Evolutionary conservation across 2,113 vertebrate genomes (phyloP).

Genomic region (Corvus moneduloides): DNA sequence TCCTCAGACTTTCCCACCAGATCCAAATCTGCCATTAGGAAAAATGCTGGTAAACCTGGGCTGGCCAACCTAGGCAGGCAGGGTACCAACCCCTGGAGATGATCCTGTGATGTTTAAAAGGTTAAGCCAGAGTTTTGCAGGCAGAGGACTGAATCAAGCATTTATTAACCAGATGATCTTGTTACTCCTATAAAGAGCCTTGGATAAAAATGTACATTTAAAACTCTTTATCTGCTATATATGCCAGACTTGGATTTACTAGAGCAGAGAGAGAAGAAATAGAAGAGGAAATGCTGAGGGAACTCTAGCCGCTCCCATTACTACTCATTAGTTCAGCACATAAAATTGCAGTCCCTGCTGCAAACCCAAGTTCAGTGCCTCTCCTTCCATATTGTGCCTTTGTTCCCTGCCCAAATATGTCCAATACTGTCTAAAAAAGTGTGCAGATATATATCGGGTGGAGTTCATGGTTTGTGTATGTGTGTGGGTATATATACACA

Average conservation of each 20-base stretch:
- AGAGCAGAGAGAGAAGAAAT: slow-evolving; percentile 5
- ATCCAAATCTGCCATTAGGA: neutral
- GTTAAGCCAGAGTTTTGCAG: neutral
- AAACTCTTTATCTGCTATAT: slow-evolving; percentile 33
- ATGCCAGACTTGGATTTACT: slow-evolving; percentile 56
- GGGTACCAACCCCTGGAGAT: neutral
- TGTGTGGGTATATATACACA: neutral
- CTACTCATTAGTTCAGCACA: slow-evolving; percentile 29
- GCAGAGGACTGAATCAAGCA: neutral
- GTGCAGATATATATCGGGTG: neutral
- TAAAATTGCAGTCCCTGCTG: neutral
- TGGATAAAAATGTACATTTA: slow-evolving; percentile 44
- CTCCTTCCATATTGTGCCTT: neutral
- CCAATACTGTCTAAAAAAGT: neutral
- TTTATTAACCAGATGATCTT: slow-evolving; percentile 49
- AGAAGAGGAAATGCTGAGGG: slow-evolving; percentile 21
- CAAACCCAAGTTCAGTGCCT: neutral
- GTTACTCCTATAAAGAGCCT: slow-evolving; percentile 27
- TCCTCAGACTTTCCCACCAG: neutral
- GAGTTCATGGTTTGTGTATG: neutral
- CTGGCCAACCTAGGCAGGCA: neutral
- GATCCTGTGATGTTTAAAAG: neutral
- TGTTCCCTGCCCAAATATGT: neutral
- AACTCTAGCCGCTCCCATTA: slow-evolving; percentile 1
- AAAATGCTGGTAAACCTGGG: neutral